Percentiles rank a stretch among this genome's conserved stretches.
Evolutionary conservation across 1,140 invertebrate genomes (phyloP).

Genomic region (Steinernema khuongi): DNA sequence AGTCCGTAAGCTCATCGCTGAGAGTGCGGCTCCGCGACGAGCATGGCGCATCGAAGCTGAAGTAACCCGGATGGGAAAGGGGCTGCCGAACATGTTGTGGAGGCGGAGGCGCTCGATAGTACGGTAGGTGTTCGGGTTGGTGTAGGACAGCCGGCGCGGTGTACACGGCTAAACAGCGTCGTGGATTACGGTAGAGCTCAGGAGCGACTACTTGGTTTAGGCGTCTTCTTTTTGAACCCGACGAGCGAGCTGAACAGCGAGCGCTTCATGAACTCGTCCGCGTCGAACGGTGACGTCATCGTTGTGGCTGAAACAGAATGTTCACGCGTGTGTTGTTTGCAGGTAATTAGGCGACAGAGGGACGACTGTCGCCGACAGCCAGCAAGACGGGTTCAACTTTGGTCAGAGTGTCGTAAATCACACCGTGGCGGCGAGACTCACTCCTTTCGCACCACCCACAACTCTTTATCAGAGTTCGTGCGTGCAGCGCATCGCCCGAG

Average conservation of each 20-base stretch:
- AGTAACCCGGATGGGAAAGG: background rate
- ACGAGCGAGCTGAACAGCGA: slow-evolving; percentile 43
- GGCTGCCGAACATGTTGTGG: slow-evolving; percentile 20
- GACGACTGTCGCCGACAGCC: slow-evolving; percentile 5
- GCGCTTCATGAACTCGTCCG: slow-evolving; percentile 43
- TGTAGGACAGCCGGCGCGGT: slow-evolving; percentile 17
- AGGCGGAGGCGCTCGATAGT: background rate
- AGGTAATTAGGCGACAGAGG: background rate
- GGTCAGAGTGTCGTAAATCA: slow-evolving; percentile 11
- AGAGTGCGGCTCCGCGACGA: slow-evolving; percentile 25
- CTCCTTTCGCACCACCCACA: background rate
- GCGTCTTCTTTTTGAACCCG: slow-evolving; percentile 25
- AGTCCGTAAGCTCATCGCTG: background rate
- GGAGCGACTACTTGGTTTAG: slow-evolving; percentile 21
- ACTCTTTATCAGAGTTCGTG: slow-evolving; percentile 3
- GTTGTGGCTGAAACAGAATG: background rate
- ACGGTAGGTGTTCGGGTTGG: slow-evolving; percentile 8
- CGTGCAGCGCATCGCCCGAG: background rate
- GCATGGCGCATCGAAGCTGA: slow-evolving; percentile 26
- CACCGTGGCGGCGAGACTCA: slow-evolving; percentile 5
- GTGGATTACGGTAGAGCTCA: background rate
- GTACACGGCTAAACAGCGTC: slow-evolving; percentile 14
- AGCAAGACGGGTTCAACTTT: slow-evolving; percentile 1
- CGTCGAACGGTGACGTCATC: slow-evolving; percentile 37
- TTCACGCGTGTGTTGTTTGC: background rate